A percentile compares a stretch with the other conserved stretches of the same genome.
Evolutionary conservation across 2,113 vertebrate species (phyloP).

Genomic region (Rutilus rutilus): DNA sequence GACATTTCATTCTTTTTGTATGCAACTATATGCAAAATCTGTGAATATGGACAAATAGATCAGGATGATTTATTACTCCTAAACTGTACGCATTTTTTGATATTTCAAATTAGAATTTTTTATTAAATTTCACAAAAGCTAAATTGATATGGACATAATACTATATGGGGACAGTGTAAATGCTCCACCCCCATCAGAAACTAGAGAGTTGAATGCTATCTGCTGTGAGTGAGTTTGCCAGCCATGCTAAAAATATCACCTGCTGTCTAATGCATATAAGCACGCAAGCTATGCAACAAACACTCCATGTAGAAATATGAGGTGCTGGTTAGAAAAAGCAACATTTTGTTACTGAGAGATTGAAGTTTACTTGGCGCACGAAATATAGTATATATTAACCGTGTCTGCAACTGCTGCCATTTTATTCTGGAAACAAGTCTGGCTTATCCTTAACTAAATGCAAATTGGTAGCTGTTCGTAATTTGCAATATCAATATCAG

Average conservation of each 20-base stretch:
- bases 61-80: not conserved
- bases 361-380: conserved; percentile 39
- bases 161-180: conserved; percentile 35
- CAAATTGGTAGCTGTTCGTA: not conserved
- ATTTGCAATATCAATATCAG: not conserved
- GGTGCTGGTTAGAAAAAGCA: conserved; percentile 8
- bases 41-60: not conserved
- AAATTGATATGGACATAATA: not conserved
- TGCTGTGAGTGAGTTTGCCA: conserved; percentile 41
- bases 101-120: not conserved
- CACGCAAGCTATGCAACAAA: conserved; percentile 23
- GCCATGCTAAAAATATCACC: conserved; percentile 60
- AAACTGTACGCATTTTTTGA: not conserved
- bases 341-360: conserved; percentile 48
- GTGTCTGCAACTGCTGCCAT: not conserved
- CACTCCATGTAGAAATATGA: conserved; percentile 53
- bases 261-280: conserved; percentile 51
- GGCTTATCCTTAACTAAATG: not conserved
- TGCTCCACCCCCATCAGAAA: conserved; percentile 39
- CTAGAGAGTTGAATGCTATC: conserved; percentile 32
- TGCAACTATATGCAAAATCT: not conserved
- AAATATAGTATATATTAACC: conserved; percentile 2
- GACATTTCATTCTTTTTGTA: not conserved
- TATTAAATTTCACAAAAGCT: not conserved
- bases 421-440: not conserved